Base-by-base conservation (phyloP, 2,797 vertebrate species). In the Sebastes aleutianus region DNA sequence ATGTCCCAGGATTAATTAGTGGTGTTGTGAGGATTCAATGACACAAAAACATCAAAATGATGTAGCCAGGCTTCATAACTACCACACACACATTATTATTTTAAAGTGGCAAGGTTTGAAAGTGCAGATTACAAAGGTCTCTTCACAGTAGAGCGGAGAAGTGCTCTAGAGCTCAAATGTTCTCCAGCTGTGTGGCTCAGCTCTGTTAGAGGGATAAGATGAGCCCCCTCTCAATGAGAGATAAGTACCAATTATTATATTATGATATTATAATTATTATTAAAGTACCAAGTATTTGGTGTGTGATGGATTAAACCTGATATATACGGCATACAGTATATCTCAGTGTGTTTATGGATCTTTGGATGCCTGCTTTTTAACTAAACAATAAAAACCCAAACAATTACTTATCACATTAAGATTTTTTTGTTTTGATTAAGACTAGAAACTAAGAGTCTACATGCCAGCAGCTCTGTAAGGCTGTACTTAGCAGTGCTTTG, bases 101-200 rank as follows among this genome's bases (percentile, higher is more conserved):
- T 78, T 70, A 72, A 82, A 89, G 77, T 56, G 31, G 58, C 65
- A 62, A 67, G 79, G 75, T 90, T 87, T 87, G 22, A 84, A 89
- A 86, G 82, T 76, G 82, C 50, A 75, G 62, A 89, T 91, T 87
- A 88, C 83, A 89, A 65, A 89, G 69, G 85, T 89, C 86, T 90
- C 75, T 87, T 80, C 83, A 88, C 73, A 82, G 81, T 65, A 80
- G 78, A 86, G 90, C 74, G 65, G 71, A 85, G 68, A 83, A 90
- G 90, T 85, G 78, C 79, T 81, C 66, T 67, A 85, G 50, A 86
- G 85, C 85, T 85, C 81, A 88, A 83, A 87, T 84, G 87, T 92
- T 88, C 90, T 89, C 80, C 80, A 85, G 76, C 84, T 92, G 70
- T 84, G 86, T 65, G 83, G 71, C 79, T 89, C 70, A 71, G 83